Evolutionary conservation across 2,797 vertebrate genomes (phyloP).

Genomic region (Bufotes viridis): DNA sequence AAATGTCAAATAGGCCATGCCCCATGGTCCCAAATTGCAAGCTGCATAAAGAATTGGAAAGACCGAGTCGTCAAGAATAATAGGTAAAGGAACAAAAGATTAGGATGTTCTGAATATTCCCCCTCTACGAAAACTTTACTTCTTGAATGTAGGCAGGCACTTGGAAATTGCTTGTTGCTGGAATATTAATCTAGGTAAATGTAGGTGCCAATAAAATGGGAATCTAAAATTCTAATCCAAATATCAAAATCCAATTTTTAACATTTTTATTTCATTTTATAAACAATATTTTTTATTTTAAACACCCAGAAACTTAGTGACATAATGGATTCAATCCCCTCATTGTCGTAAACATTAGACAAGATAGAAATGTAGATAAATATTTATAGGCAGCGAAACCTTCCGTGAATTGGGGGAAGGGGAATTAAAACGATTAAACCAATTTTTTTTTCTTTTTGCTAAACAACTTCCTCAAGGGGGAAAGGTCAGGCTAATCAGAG

Average conservation of each 20-base stretch:
- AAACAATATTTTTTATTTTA: background rate
- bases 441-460: constrained; percentile 61
- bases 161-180: background rate
- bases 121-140: background rate
- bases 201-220: background rate
- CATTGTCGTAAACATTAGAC: constrained; percentile 51
- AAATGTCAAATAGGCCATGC: background rate
- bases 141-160: background rate
- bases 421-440: constrained; percentile 61
- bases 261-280: background rate
- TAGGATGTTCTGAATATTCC: background rate
- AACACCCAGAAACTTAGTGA: background rate
- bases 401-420: constrained; percentile 26
- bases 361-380: constrained; percentile 61
- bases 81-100: background rate
- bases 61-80: background rate
- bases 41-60: background rate
- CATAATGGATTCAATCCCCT: background rate
- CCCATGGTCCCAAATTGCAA: background rate
- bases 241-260: background rate
- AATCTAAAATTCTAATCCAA: background rate
- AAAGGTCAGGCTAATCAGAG: constrained; percentile 76
- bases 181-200: background rate
- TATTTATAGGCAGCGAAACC: constrained; percentile 67
- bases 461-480: constrained; percentile 74